Conservation (phyloP, 53 echinoderm and acorn worm species). For the Mesocentrotus franciscanus region DNA sequence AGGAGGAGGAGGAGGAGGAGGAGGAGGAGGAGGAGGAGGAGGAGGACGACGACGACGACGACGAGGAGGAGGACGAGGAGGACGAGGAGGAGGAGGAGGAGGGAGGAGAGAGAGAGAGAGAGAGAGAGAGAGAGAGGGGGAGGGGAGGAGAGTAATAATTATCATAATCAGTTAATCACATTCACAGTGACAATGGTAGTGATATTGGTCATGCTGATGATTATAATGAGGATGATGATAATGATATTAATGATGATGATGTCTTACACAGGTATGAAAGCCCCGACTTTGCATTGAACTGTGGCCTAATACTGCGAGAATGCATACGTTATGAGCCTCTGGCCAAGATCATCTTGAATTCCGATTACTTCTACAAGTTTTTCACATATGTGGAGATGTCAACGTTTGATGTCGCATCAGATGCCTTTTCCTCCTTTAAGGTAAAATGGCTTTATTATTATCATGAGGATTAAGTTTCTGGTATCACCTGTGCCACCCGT, state of each 20-base stretch:
- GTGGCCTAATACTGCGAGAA: slow-evolving; percentile 92
- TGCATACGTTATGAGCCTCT: slow-evolving; percentile 81
- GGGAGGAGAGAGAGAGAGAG: no score
- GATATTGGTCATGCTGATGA: no score
- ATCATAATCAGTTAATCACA: no score
- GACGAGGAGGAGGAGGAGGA: no score
- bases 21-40: no score
- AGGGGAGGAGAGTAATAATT: no score
- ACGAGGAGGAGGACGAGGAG: no score
- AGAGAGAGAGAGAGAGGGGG: no score
- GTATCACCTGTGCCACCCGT: no score
- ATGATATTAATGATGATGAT: not conserved
- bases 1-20: no score
- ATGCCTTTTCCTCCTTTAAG: slow-evolving; percentile 99
- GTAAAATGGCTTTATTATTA: slow-evolving; percentile 50
- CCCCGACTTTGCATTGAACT: slow-evolving; percentile 89
- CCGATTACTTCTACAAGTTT: slow-evolving; percentile 78
- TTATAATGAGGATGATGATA: not conserved
- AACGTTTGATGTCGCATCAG: slow-evolving; percentile 97
- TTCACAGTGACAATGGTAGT: not conserved
- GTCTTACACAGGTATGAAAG: slow-evolving; percentile 78
- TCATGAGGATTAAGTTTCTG: no score
- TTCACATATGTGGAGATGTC: slow-evolving; percentile 88
- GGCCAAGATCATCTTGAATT: slow-evolving; percentile 78
- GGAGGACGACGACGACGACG: no score